These are phyloP conservation scores for Phlogophora meticulosa DNA, from an alignment of 2,888 invertebrate species.

Conservation along the genomic window DNA sequence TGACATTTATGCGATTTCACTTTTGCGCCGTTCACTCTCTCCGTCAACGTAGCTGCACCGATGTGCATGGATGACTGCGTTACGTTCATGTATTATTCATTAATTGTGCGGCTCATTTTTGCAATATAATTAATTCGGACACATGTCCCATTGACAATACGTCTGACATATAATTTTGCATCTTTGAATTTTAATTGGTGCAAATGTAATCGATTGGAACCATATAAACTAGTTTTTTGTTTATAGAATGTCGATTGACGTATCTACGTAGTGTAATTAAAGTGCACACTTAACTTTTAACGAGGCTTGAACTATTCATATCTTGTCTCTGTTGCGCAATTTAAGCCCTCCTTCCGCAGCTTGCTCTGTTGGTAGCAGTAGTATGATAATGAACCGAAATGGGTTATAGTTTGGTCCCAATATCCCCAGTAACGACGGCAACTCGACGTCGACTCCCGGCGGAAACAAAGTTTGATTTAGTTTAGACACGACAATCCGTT, in stretches of 20 bases:
- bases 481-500: slow-evolving; percentile 86
- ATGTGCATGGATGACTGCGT: slow-evolving; percentile 75
- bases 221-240: slow-evolving; percentile 27
- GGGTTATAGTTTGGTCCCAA: slow-evolving; percentile 78
- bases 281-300: slow-evolving; percentile 61
- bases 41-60: slow-evolving; percentile 70
- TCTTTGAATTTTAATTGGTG: slow-evolving; percentile 56
- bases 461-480: slow-evolving; percentile 89
- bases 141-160: slow-evolving; percentile 60
- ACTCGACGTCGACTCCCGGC: slow-evolving; percentile 77
- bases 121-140: slow-evolving; percentile 63
- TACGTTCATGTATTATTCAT: slow-evolving; percentile 77
- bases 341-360: slow-evolving; percentile 62
- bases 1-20: slow-evolving; percentile 76
- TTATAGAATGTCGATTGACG: slow-evolving; percentile 24
- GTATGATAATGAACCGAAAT: slow-evolving; percentile 79
- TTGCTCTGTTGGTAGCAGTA: slow-evolving; percentile 65
- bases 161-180: slow-evolving; percentile 55
- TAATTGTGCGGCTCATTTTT: slow-evolving; percentile 60
- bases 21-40: slow-evolving; percentile 80
- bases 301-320: slow-evolving; percentile 66
- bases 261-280: slow-evolving; percentile 21
- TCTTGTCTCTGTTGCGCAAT: slow-evolving; percentile 66
- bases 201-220: slow-evolving; percentile 27
- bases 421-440: slow-evolving; percentile 75